A percentile compares a stretch with the other conserved stretches of the same genome.
Conservation (phyloP, 2,113 vertebrate genomes). For the Taxidea taxus region DNA sequence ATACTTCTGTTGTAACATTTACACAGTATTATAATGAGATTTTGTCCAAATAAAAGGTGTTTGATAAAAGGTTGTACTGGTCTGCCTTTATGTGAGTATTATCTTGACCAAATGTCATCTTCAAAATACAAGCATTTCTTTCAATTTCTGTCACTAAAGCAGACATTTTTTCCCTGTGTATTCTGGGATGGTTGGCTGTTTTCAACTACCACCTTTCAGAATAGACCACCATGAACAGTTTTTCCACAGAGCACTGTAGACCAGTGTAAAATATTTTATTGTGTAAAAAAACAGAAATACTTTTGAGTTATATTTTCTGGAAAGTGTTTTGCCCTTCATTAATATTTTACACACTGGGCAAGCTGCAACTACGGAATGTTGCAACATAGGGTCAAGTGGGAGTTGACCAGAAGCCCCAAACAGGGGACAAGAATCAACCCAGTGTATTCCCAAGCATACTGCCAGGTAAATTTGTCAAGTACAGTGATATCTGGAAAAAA, state of each 20-base stretch:
- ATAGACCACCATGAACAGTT: background rate
- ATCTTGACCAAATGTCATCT: slow-evolving; percentile 12
- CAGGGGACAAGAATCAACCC: background rate
- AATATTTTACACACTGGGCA: background rate
- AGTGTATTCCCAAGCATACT: background rate
- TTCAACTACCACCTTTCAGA: background rate
- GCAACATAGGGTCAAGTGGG: background rate
- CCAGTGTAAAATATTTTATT: background rate
- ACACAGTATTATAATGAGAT: background rate
- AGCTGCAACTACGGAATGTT: background rate
- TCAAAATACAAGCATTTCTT: background rate
- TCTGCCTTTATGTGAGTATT: background rate
- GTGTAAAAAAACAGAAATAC: background rate
- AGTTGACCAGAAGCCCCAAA: background rate
- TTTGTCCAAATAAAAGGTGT: slow-evolving; percentile 1
- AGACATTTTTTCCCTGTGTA: background rate
- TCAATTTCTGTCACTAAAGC: background rate
- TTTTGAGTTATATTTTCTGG: background rate
- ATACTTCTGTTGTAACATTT: background rate
- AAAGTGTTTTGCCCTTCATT: background rate
- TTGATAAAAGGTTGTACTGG: background rate
- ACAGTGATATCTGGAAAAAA: background rate
- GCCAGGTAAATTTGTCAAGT: background rate
- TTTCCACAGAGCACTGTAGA: background rate
- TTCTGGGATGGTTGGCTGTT: background rate